Conservation (phyloP, 2,888 invertebrate species). For the Agrilus mali region DNA sequence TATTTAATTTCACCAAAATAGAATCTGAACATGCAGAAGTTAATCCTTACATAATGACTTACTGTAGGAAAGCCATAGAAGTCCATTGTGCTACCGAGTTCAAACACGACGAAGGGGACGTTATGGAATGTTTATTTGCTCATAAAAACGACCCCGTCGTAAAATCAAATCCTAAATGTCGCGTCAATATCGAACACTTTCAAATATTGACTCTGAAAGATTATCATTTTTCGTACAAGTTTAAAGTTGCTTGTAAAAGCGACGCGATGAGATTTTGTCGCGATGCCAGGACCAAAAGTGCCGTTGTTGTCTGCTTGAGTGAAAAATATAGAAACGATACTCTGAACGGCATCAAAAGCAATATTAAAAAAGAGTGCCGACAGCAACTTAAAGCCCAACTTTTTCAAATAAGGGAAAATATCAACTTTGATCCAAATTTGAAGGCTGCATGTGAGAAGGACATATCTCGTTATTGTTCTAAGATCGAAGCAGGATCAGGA, state of each 20-base stretch:
- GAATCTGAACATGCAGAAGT: slow-evolving; percentile 79
- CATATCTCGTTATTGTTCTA: slow-evolving; percentile 58
- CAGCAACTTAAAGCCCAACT: slow-evolving; percentile 85
- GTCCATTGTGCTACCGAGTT: slow-evolving; percentile 59
- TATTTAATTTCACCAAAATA: slow-evolving; percentile 77
- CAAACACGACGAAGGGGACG: slow-evolving; percentile 70
- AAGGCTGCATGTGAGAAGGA: slow-evolving; percentile 73
- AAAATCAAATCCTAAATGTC: slow-evolving; percentile 68
- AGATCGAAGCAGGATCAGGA: slow-evolving; percentile 52
- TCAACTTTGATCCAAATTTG: slow-evolving; percentile 72
- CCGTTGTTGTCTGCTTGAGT: slow-evolving; percentile 79
- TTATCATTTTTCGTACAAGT: slow-evolving; percentile 86
- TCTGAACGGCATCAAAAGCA: slow-evolving; percentile 58
- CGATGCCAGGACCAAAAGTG: slow-evolving; percentile 60
- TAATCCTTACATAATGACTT: slow-evolving; percentile 77
- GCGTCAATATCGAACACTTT: slow-evolving; percentile 92
- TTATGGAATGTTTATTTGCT: slow-evolving; percentile 87
- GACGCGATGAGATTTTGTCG: slow-evolving; percentile 59
- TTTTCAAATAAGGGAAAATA: slow-evolving; percentile 83
- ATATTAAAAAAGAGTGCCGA: slow-evolving; percentile 77
- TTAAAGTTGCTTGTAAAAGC: slow-evolving; percentile 85
- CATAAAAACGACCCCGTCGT: slow-evolving; percentile 82
- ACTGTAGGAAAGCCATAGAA: slow-evolving; percentile 70
- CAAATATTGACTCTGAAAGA: slow-evolving; percentile 89
- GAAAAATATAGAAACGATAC: slow-evolving; percentile 85